These are phyloP conservation scores for Zaprionus taronus DNA, from an alignment of 1,140 invertebrate species.

Conservation along the genomic window DNA sequence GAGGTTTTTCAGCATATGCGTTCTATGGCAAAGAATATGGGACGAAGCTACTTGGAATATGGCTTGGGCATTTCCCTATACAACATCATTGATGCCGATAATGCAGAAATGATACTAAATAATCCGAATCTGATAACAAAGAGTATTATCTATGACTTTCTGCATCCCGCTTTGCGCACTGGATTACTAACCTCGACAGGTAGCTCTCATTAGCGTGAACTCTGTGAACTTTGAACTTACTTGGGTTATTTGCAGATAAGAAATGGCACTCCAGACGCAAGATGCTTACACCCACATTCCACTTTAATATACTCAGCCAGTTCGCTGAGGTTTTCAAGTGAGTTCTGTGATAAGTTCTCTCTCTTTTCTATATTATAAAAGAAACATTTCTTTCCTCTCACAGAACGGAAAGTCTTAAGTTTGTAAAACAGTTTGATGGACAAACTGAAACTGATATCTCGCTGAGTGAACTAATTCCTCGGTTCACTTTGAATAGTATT, in stretches of 20 bases:
- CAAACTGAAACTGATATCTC: slow-evolving; percentile 38
- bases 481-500: slow-evolving; percentile 91
- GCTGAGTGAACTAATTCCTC: slow-evolving; percentile 84
- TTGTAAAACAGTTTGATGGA: slow-evolving; percentile 63
- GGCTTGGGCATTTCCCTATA: slow-evolving; percentile 42
- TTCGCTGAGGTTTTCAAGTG: slow-evolving; percentile 90
- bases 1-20: slow-evolving; percentile 38
- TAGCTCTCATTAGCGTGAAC: background rate
- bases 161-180: slow-evolving; percentile 88
- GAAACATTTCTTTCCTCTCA: background rate
- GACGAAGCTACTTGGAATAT: slow-evolving; percentile 60
- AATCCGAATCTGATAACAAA: slow-evolving; percentile 69
- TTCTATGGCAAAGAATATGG: slow-evolving; percentile 1
- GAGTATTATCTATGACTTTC: slow-evolving; percentile 84
- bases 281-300: slow-evolving; percentile 94
- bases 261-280: slow-evolving; percentile 93
- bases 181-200: slow-evolving; percentile 89
- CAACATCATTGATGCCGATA: slow-evolving; percentile 71
- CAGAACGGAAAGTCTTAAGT: slow-evolving; percentile 83
- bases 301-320: slow-evolving; percentile 93
- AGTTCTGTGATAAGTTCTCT: slow-evolving; percentile 41
- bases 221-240: background rate
- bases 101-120: slow-evolving; percentile 60
- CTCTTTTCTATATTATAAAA: background rate
- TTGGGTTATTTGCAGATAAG: slow-evolving; percentile 52